Percentiles rank a stretch among this genome's conserved stretches.
These are phyloP conservation scores for Himalopsyche kuldschensis DNA, from an alignment of 2,888 invertebrate species.

Conservation along the genomic window DNA sequence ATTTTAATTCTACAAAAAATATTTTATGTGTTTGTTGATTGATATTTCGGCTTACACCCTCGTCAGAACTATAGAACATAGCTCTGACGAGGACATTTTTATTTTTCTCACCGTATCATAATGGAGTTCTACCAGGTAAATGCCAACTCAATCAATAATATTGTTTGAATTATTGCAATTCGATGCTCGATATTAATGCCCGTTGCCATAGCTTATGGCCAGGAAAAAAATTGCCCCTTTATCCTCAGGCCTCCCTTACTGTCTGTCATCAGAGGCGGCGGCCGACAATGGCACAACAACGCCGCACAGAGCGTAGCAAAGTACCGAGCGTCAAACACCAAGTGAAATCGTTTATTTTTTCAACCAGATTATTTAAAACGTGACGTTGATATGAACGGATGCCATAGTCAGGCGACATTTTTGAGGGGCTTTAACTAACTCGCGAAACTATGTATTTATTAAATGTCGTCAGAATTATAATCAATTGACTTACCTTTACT, in stretches of 20 bases:
- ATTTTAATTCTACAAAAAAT: no score
- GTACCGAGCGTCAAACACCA: slow-evolving; percentile 18
- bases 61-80: no score
- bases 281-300: slow-evolving; percentile 13
- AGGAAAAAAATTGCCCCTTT: background rate
- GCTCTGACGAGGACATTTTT: no score
- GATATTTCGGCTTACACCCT: no score
- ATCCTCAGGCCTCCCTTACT: background rate
- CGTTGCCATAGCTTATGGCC: background rate
- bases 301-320: slow-evolving; percentile 16
- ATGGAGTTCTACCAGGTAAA: no score
- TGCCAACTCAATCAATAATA: no score
- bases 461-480: background rate
- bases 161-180: no score
- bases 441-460: background rate
- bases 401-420: background rate
- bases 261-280: background rate
- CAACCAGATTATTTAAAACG: slow-evolving; percentile 36
- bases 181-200: no score
- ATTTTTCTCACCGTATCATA: no score
- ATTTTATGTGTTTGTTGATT: no score
- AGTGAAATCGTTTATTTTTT: slow-evolving; percentile 26
- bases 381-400: slow-evolving; percentile 35
- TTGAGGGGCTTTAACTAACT: background rate
- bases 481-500: no score